phyloP scores from a whole-genome alignment of 2,797 vertebrate species.

The Apogon hyalosoma region DNA sequence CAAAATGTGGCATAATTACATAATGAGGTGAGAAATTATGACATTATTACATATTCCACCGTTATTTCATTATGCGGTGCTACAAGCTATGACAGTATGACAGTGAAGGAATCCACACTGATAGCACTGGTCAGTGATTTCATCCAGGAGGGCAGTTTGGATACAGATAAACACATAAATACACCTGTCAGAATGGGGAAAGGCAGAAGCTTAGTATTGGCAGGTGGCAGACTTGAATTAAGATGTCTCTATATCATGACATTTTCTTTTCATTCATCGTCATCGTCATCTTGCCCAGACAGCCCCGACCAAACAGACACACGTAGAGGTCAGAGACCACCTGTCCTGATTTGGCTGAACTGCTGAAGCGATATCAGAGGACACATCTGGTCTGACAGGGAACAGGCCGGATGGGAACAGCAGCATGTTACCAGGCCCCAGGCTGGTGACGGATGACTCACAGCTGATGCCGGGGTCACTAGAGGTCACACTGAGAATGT shows the following conservation, averaged over 20 bases:
- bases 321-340: conserved; percentile 69
- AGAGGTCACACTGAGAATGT: conserved; percentile 32
- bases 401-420: conserved; percentile 68
- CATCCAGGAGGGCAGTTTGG: neutral
- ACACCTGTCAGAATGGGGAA: conserved; percentile 1
- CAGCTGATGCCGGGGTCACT: conserved; percentile 67
- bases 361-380: conserved; percentile 69
- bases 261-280: conserved; percentile 13
- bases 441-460: conserved; percentile 69
- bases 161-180: neutral
- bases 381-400: conserved; percentile 76
- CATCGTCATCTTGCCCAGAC: conserved; percentile 21
- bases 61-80: no score
- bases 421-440: conserved; percentile 44
- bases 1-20: no score
- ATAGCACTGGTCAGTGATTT: neutral
- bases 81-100: no score
- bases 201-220: neutral
- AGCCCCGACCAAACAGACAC: conserved; percentile 30
- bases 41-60: no score
- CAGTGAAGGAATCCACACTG: conserved; percentile 20
- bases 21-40: no score
- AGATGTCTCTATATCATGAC: neutral
- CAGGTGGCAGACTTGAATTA: neutral
- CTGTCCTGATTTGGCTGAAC: conserved; percentile 62